Evolutionary conservation across 53 echinoderm and acorn worm genomes (phyloP).

Genomic region (Glandiceps talaboti): DNA sequence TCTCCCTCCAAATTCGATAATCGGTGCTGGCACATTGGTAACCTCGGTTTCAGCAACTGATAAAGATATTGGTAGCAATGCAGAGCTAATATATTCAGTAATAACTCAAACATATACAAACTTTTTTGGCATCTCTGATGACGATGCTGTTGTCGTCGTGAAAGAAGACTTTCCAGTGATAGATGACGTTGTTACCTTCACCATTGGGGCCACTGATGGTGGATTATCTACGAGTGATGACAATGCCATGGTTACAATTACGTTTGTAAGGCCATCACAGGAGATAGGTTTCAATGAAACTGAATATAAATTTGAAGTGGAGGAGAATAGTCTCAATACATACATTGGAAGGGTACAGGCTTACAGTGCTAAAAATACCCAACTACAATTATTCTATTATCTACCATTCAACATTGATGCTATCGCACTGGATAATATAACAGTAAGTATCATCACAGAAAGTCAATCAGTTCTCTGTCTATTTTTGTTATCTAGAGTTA

Average conservation of each 20-base stretch:
- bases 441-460: too few relatives aligned
- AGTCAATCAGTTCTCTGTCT: too few relatives aligned
- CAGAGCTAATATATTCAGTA: background rate
- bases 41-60: background rate
- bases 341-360: background rate
- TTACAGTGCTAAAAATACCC: background rate
- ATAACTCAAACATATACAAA: background rate
- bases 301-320: background rate
- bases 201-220: background rate
- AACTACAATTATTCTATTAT: background rate
- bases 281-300: background rate
- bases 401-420: background rate
- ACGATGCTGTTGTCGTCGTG: background rate
- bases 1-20: background rate
- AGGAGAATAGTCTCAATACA: background rate
- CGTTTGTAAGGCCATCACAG: background rate
- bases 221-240: background rate
- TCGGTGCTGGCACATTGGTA: background rate
- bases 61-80: background rate
- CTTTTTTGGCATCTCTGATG: background rate
- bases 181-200: background rate
- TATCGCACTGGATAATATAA: background rate
- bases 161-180: background rate
- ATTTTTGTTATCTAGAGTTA: too few relatives aligned
- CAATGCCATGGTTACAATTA: background rate